Conservation (phyloP, 2,113 vertebrate genomes). For the Boleophthalmus pectinirostris region DNA sequence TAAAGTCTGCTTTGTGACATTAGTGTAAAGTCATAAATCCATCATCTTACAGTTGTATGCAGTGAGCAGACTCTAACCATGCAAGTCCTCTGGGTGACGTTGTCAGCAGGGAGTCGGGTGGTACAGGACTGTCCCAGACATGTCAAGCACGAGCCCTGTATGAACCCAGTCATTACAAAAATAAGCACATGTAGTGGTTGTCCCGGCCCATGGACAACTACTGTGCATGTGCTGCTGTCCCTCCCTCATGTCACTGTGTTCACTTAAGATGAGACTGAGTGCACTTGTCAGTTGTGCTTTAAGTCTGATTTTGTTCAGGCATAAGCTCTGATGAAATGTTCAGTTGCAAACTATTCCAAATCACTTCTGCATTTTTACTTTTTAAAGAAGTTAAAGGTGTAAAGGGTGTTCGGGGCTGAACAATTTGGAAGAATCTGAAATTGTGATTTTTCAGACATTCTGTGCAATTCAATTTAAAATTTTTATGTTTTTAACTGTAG, state of each 20-base stretch:
- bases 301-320: neutral
- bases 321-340: neutral
- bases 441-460: too few species aligned
- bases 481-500: neutral
- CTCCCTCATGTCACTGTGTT: conserved; percentile 26
- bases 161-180: conserved; percentile 37
- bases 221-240: conserved; percentile 8
- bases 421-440: too few species aligned
- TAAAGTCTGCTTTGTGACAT: neutral
- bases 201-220: conserved; percentile 16
- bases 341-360: neutral
- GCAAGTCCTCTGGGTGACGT: conserved; percentile 20
- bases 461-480: neutral
- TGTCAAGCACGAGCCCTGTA: conserved; percentile 29
- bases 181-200: conserved; percentile 26
- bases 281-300: conserved; percentile 31
- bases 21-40: conserved; percentile 45
- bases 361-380: too few species aligned
- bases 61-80: neutral
- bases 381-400: too few species aligned
- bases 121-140: conserved; percentile 33
- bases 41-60: neutral
- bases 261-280: conserved; percentile 32
- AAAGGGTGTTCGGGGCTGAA: too few species aligned
- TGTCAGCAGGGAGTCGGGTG: conserved; percentile 40